Percentiles rank a stretch among this genome's conserved stretches.
Conservation (phyloP, 1,140 invertebrate species). For the Euglossa dilemma region DNA sequence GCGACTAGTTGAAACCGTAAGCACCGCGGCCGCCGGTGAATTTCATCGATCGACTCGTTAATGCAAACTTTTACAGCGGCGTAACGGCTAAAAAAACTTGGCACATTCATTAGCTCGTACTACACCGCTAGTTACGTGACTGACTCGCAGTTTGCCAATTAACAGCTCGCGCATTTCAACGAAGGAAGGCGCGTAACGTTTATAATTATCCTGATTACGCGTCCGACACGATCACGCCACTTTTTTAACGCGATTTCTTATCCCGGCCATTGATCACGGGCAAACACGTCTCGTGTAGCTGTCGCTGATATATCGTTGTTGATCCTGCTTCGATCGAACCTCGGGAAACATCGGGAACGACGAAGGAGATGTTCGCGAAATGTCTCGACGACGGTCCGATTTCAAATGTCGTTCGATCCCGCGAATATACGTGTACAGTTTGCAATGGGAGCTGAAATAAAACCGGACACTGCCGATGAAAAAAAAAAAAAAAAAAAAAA, state of each 20-base stretch:
- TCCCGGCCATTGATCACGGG: not conserved
- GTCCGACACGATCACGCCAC: no score
- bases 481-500: no score
- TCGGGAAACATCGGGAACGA: no score
- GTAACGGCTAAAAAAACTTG: slow-evolving; percentile 27
- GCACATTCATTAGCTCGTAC: slow-evolving; percentile 18
- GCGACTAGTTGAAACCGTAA: not conserved
- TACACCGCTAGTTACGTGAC: slow-evolving; percentile 12
- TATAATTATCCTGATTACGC: not conserved
- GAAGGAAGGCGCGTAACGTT: slow-evolving; percentile 4
- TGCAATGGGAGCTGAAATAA: no score
- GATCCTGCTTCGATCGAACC: not conserved
- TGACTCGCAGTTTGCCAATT: slow-evolving; percentile 1
- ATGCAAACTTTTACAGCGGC: slow-evolving; percentile 22
- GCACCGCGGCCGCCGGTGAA: not conserved
- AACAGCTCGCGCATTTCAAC: not conserved
- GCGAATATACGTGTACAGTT: no score
- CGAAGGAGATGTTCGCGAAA: no score
- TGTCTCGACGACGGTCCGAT: no score
- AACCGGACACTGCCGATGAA: no score
- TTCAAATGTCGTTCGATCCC: no score
- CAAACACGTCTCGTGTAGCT: not conserved
- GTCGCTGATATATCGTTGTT: not conserved
- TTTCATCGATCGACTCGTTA: slow-evolving; percentile 37
- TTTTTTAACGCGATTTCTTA: no score